Percentiles rank a stretch among this genome's conserved stretches.
Conservation (phyloP, 2,888 invertebrate genomes). For the Chloroclystis v-ata region DNA sequence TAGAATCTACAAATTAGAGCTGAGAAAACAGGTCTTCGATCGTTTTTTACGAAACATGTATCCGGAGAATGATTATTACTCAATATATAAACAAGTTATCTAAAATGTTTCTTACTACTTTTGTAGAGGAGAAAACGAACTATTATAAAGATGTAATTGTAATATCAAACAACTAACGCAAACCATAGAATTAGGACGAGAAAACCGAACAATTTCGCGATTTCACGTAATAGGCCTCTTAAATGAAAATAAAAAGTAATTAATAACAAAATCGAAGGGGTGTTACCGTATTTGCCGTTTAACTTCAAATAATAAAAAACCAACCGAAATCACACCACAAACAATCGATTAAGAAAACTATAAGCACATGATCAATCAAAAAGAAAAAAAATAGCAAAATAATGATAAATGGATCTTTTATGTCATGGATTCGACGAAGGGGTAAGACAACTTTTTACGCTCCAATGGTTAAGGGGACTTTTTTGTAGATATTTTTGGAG, state of each 20-base stretch:
- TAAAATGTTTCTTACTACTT: too few relatives aligned
- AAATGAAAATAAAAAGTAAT: constrained; percentile 15
- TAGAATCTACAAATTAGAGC: too few relatives aligned
- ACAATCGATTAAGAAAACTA: constrained; percentile 50
- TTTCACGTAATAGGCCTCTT: too few relatives aligned
- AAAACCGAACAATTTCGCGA: too few relatives aligned
- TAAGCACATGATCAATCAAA: constrained; percentile 58
- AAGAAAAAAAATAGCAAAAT: constrained; percentile 42
- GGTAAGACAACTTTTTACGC: constrained; percentile 48
- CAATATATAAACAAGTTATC: too few relatives aligned
- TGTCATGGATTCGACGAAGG: constrained; percentile 32
- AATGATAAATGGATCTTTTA: constrained; percentile 36
- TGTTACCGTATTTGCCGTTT: constrained; percentile 39
- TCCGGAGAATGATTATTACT: too few relatives aligned
- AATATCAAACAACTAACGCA: too few relatives aligned
- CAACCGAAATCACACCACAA: constrained; percentile 60
- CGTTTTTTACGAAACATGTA: too few relatives aligned
- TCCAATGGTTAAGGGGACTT: constrained; percentile 54
- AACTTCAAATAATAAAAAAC: constrained; percentile 39
- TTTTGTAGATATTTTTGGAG: constrained; percentile 65
- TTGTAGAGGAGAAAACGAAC: too few relatives aligned
- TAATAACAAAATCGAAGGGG: constrained; percentile 46
- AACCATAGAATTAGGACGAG: too few relatives aligned
- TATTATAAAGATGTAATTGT: too few relatives aligned
- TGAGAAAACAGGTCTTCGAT: too few relatives aligned